Base-by-base conservation (phyloP, 2,113 vertebrate genomes). In the Mirza zaza region DNA sequence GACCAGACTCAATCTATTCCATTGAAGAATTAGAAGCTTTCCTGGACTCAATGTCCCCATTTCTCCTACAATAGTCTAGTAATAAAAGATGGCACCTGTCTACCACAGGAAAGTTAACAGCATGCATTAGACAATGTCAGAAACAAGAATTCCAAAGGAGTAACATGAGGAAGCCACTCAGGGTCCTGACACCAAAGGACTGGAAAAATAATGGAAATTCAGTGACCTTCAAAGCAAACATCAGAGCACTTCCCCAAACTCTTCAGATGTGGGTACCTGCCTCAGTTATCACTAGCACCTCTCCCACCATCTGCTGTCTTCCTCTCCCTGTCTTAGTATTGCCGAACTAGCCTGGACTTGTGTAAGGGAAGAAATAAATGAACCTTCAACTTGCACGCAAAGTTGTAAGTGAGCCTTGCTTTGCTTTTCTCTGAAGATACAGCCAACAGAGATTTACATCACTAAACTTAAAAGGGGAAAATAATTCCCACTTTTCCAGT, bases 171-270 rank as follows among this genome's bases (percentile, higher is more conserved):
- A 85, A 88, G 88, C 14, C 84, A 59, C 63, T 84, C 61, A 81
- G 55, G 55, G 84, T 91, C 93, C 94, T 92, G 83, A 97, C 86
- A 86, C 18, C 20, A 57, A 87, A 76, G 65, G 45, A 93, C 45
- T 29, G 36, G 68, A 73, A 68, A 93, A 93, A 97, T 84, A 84
- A 79, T 73, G 39, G 57, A 92, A 76, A 81, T 34, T 96, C 65
- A 32, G 57, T 81, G 95, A 96, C 92, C 27, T 73, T 61, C 61
- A 70, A 88, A 90, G 68, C 42, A 57, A 50, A 87, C 91, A 87
- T 67, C 59, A 92, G 81, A 90, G 65, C 20, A 13, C 61, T 91
- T 68, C 21, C 55, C 81, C 67, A 88, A 76, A 71, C 34, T 70
- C 81, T 87, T 48, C 68, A 59, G 36, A 65, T 36, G 50, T 14